Evolutionary conservation across 2,797 vertebrate genomes (phyloP).

Genomic region (Rhinella marina): DNA sequence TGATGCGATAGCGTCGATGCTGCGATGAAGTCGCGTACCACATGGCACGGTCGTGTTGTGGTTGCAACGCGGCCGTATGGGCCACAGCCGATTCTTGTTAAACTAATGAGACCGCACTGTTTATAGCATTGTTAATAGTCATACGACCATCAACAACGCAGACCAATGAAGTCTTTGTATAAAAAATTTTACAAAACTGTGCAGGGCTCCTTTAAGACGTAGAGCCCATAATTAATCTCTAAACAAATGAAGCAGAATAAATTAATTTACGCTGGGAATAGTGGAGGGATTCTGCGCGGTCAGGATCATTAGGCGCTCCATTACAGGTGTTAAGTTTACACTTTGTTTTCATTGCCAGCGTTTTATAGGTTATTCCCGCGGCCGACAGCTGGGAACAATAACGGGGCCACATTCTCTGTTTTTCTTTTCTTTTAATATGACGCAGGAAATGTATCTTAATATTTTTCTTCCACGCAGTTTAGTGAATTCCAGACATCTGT

Average conservation of each 20-base stretch:
- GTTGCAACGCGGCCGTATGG: no score
- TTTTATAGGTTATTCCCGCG: slow-evolving; percentile 43
- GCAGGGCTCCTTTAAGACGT: not conserved
- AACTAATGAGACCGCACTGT: no score
- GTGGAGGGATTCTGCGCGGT: not conserved
- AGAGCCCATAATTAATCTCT: no score
- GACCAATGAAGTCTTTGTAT: no score
- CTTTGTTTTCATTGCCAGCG: slow-evolving; percentile 39
- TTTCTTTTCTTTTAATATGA: slow-evolving; percentile 39
- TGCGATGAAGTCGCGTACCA: no score
- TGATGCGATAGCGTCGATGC: no score
- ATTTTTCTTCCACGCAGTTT: not conserved
- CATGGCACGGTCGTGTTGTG: no score
- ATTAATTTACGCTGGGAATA: not conserved
- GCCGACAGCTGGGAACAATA: slow-evolving; percentile 52
- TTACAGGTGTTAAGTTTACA: slow-evolving; percentile 57
- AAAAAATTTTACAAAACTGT: not conserved
- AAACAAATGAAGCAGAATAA: not conserved
- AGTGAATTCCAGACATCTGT: slow-evolving; percentile 32
- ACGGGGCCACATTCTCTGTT: slow-evolving; percentile 5
- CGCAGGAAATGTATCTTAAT: slow-evolving; percentile 37
- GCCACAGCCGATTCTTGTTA: no score
- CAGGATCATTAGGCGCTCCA: slow-evolving; percentile 42
- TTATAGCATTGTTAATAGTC: no score
- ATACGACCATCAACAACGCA: no score